These are phyloP conservation scores for Pollenia griseotomentosa DNA, from an alignment of 2,888 invertebrate species.

Conservation along the genomic window DNA sequence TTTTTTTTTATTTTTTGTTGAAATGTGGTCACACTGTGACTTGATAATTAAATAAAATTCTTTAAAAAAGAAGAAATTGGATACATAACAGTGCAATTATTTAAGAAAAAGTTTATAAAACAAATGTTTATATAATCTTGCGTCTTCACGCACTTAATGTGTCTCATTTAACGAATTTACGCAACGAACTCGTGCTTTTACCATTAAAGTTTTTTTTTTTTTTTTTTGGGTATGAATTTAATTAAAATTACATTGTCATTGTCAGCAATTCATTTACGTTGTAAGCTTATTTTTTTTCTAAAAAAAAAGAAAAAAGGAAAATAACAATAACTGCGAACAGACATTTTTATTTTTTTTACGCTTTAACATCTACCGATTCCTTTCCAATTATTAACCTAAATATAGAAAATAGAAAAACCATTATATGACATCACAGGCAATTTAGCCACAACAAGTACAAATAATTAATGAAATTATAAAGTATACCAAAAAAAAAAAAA, in stretches of 20 bases:
- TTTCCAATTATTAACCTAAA: slow-evolving; percentile 55
- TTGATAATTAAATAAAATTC: too few species aligned
- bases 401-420: slow-evolving; percentile 3
- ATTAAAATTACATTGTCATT: slow-evolving; percentile 1
- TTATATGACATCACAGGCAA: slow-evolving; percentile 58
- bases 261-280: not conserved
- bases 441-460: slow-evolving; percentile 29
- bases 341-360: not conserved
- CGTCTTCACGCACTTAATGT: too few species aligned
- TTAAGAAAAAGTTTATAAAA: too few species aligned
- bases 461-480: slow-evolving; percentile 29
- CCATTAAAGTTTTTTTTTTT: not conserved
- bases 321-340: slow-evolving; percentile 24
- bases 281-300: not conserved
- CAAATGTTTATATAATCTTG: too few species aligned
- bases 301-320: not conserved
- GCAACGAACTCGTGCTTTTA: too few species aligned
- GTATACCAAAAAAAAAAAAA: not conserved
- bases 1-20: too few species aligned
- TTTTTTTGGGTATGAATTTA: not conserved
- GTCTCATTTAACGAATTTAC: too few species aligned
- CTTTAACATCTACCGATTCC: slow-evolving; percentile 18
- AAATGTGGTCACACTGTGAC: too few species aligned
- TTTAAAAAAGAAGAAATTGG: too few species aligned
- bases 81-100: too few species aligned